phyloP scores from a whole-genome alignment of 1,140 invertebrate genomes.

The Panulirus ornatus region DNA sequence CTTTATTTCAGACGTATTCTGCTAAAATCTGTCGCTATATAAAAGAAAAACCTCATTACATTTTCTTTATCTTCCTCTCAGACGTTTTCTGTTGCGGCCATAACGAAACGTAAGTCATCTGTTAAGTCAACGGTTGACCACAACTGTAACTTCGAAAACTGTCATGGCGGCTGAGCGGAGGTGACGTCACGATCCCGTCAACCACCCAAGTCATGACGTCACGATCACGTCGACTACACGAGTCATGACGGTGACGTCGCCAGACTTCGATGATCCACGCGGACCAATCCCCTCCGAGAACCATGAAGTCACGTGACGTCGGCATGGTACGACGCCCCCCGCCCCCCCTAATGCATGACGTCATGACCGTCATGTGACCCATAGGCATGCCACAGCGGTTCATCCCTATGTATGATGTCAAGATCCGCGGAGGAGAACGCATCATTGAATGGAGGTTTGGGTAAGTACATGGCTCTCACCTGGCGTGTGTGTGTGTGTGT shows the following conservation, averaged over 20 bases:
- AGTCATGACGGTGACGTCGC: too few species aligned
- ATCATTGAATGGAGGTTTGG: slow-evolving; percentile 59
- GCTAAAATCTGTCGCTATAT: too few species aligned
- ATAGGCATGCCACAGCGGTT: slow-evolving; percentile 50
- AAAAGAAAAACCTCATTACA: too few species aligned
- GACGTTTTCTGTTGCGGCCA: too few species aligned
- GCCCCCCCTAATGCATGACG: not conserved
- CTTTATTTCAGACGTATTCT: too few species aligned
- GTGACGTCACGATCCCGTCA: not conserved
- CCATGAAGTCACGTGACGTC: not conserved
- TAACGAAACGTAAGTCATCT: too few species aligned
- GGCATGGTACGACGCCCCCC: not conserved
- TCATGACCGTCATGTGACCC: slow-evolving; percentile 16
- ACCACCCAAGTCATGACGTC: not conserved
- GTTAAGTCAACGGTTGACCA: too few species aligned
- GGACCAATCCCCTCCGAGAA: too few species aligned
- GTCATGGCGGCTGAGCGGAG: not conserved
- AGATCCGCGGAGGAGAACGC: slow-evolving; percentile 52
- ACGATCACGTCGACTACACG: too few species aligned
- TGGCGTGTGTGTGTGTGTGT: too few species aligned
- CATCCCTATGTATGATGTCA: slow-evolving; percentile 52
- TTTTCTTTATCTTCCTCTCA: too few species aligned
- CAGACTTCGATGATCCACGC: too few species aligned
- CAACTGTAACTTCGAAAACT: not conserved
- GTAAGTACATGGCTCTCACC: slow-evolving; percentile 44